Evolutionary conservation across 2,888 invertebrate genomes (phyloP).

Genomic region (Eilema sororculum): DNA sequence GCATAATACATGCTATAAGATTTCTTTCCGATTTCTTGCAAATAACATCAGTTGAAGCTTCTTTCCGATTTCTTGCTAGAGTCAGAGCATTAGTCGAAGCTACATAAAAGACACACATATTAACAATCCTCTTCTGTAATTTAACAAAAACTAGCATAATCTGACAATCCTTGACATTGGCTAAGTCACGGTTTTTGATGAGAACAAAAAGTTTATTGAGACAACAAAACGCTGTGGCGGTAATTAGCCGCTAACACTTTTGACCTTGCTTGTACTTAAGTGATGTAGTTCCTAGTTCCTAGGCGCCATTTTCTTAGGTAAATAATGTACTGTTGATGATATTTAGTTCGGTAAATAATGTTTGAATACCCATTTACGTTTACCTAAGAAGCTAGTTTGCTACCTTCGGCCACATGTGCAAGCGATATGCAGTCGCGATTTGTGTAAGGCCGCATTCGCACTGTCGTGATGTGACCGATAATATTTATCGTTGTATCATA

Average conservation of each 20-base stretch:
- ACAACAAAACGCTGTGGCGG: conserved; percentile 23
- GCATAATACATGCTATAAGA: too few species aligned
- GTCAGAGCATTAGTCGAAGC: too few species aligned
- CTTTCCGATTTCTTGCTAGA: too few species aligned
- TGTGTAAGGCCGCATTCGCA: too few species aligned
- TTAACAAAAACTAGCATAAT: neutral
- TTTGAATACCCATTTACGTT: neutral
- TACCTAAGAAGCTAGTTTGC: neutral
- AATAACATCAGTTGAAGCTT: too few species aligned
- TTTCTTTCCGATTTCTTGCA: too few species aligned
- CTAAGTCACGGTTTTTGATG: conserved; percentile 22
- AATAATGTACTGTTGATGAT: neutral
- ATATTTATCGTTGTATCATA: too few species aligned
- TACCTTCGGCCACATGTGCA: too few species aligned
- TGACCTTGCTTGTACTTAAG: conserved; percentile 14
- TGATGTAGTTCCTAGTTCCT: conserved; percentile 13
- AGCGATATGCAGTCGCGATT: too few species aligned
- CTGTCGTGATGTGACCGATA: too few species aligned
- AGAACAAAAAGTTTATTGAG: conserved; percentile 41
- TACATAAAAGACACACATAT: neutral
- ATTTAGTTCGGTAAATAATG: neutral
- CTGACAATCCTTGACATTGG: conserved; percentile 12
- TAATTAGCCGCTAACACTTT: conserved; percentile 18
- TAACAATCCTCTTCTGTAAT: neutral
- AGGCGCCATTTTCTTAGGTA: neutral